These are phyloP conservation scores for Papilio demoleus DNA, from an alignment of 2,888 invertebrate genomes.

Conservation along the genomic window DNA sequence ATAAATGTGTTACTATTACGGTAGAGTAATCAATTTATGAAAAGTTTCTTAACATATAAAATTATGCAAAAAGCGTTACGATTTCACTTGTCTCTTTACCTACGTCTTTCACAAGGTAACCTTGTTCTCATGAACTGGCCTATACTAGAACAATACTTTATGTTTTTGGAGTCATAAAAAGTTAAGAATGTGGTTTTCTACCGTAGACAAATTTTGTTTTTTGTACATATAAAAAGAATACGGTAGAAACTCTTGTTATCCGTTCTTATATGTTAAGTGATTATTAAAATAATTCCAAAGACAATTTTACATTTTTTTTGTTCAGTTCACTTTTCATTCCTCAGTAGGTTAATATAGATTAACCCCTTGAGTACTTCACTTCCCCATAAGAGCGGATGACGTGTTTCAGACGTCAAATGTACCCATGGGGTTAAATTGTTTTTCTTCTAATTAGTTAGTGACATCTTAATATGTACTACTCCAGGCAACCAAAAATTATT, in stretches of 20 bases:
- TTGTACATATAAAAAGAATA: neutral
- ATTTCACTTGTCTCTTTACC: slow-evolving; percentile 53
- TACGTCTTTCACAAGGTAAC: slow-evolving; percentile 57
- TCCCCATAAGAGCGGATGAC: no score
- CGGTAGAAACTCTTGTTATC: neutral
- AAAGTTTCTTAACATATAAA: slow-evolving; percentile 58
- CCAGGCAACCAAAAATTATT: no score
- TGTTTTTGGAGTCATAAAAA: slow-evolving; percentile 1
- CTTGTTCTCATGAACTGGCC: slow-evolving; percentile 43
- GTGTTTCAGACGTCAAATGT: no score
- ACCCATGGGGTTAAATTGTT: no score
- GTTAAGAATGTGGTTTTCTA: slow-evolving; percentile 1
- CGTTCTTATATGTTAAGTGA: neutral
- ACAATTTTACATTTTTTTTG: no score
- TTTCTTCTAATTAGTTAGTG: no score
- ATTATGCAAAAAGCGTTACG: slow-evolving; percentile 59
- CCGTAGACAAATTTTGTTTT: neutral
- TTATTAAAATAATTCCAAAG: neutral
- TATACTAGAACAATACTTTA: slow-evolving; percentile 18
- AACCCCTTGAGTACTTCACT: no score
- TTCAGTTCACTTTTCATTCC: no score
- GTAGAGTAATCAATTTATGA: slow-evolving; percentile 47
- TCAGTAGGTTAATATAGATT: no score
- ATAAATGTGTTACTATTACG: slow-evolving; percentile 47
- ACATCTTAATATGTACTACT: no score